Evolutionary conservation across 2,797 vertebrate species (phyloP), one percentile per base, ranked within the genome.

Genomic region (Pristis pectinata): DNA sequence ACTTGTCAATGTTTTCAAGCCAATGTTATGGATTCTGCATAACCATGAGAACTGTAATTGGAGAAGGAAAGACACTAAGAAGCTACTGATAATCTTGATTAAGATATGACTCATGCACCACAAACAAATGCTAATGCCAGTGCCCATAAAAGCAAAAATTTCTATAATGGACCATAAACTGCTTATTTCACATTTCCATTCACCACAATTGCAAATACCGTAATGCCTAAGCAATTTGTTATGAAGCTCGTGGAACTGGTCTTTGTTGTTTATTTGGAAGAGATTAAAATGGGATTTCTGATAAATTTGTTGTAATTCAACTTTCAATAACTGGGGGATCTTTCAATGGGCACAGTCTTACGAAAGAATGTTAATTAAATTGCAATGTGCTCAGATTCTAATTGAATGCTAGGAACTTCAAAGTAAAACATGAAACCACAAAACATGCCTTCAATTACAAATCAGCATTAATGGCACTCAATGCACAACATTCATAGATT

Each of bases 111-210:
- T 64, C 87, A 91, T 41, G 87, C 59, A 41, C 17, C 59, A 91
- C 22, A 67, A 91, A 64, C 61, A 67, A 91, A 67, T 67, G 56
- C n/a, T 64, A 64, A 64, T 91, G 19, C 87, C 24, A 0, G n/a
- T 64, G n/a, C 61, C 85, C 1, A 41, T 91, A 64, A 91, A 91
- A 61, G 30, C 56, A n/a, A 56, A 67, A 67, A 67, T 19, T 41
- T 67, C 9, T 24, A n/a, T 67, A 64, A 91, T 91, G 59, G n/a
- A 41, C n/a, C 19, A 67, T 27, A 3, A 91, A 37, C 6, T 67
- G 61, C 87, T 91, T 17, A 67, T 64, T 91, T 37, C 87, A n/a
- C 19, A 91, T 41, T 19, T 91, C 87, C 87, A 67, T 91, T 61
- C 85, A 59, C 1, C 56, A 41, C 59, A 41, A 10, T 67, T 67